Percentiles rank a stretch among this genome's conserved stretches.
Conservation (phyloP, 2,113 vertebrate genomes). For the Coreoperca whiteheadi region DNA sequence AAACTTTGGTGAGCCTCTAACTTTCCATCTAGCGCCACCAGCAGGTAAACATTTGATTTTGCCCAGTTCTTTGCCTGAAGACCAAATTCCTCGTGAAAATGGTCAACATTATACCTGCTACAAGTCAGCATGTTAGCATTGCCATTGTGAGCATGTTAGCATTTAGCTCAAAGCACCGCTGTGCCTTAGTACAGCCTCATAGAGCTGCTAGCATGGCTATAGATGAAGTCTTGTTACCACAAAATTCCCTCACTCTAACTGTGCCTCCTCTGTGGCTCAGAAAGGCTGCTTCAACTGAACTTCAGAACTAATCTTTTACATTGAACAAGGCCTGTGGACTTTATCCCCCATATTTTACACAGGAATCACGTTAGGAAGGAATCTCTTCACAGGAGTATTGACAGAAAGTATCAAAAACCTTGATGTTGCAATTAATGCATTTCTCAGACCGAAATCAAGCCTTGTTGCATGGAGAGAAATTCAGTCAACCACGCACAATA, state of each 20-base stretch:
- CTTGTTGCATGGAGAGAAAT: background rate
- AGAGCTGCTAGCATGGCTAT: too few species aligned
- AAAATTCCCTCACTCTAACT: too few species aligned
- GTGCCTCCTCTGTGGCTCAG: too few species aligned
- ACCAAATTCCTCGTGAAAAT: background rate
- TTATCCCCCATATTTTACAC: background rate
- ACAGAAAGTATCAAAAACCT: background rate
- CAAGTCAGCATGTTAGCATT: background rate
- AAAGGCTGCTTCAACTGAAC: background rate
- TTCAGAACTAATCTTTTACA: background rate
- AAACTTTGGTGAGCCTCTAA: too few species aligned
- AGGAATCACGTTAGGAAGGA: background rate
- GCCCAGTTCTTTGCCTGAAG: too few species aligned
- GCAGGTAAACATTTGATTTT: background rate
- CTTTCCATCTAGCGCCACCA: background rate
- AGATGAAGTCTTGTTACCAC: too few species aligned
- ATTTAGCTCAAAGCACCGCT: too few species aligned
- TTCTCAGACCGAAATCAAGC: constrained; percentile 12
- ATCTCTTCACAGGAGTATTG: background rate
- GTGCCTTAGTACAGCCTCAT: too few species aligned
- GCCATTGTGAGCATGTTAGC: too few species aligned
- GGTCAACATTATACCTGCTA: background rate
- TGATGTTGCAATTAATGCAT: constrained; percentile 10
- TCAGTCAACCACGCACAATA: constrained; percentile 7
- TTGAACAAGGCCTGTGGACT: background rate